Percentiles rank a stretch among this genome's conserved stretches.
phyloP scores from a whole-genome alignment of 2,113 vertebrate species.

The Talpa occidentalis region DNA sequence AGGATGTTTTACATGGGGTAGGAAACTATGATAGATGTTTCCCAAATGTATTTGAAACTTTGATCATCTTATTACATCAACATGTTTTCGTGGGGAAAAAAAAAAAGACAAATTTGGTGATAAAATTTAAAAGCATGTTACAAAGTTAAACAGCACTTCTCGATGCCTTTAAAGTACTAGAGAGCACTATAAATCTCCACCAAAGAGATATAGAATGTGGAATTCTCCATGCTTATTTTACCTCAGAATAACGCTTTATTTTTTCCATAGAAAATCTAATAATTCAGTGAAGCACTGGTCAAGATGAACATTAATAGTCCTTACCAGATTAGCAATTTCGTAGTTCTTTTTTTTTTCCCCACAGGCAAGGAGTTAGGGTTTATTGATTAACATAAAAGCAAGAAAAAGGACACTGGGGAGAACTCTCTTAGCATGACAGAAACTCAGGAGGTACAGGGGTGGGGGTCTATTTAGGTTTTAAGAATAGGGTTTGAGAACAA shows the following conservation, averaged over 20 bases:
- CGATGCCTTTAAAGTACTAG: neutral
- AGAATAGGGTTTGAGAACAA: no score
- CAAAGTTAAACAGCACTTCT: conserved; percentile 21
- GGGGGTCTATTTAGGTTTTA: no score
- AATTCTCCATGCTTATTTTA: neutral
- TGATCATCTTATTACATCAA: conserved; percentile 41
- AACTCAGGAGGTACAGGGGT: no score
- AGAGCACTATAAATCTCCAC: neutral
- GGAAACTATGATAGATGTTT: conserved; percentile 11
- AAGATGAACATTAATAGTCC: conserved; percentile 28
- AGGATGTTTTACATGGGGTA: conserved; percentile 17
- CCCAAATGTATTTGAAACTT: conserved; percentile 12
- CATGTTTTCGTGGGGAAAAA: conserved; percentile 26
- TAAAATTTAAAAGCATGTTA: conserved; percentile 58
- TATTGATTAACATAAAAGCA: no score
- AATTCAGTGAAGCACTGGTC: neutral
- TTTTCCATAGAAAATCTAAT: conserved; percentile 22
- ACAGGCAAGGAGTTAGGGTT: no score
- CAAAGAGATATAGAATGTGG: neutral
- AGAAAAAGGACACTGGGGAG: no score
- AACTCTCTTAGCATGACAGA: no score
- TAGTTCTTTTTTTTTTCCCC: no score
- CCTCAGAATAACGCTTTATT: neutral
- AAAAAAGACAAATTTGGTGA: conserved; percentile 2
- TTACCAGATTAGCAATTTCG: conserved; percentile 54